Evolutionary conservation across 2,888 invertebrate species (phyloP).

Genomic region (Hymenopus coronatus): DNA sequence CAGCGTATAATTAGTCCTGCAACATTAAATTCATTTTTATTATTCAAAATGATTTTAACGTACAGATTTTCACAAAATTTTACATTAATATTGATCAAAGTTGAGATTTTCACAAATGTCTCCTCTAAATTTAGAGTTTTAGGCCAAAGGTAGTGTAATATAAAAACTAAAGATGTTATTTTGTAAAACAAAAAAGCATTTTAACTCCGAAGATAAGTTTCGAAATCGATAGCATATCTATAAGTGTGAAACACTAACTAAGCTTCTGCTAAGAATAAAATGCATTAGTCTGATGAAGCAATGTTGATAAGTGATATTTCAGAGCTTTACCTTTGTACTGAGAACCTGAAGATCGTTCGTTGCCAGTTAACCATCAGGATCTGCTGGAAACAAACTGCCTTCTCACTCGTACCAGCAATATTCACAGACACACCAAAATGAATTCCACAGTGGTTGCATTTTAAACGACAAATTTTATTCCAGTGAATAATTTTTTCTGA

Average conservation of each 20-base stretch:
- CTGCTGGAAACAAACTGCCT: background rate
- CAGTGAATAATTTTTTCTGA: constrained; percentile 14
- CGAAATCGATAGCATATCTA: background rate
- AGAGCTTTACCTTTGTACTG: background rate
- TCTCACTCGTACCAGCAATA: background rate
- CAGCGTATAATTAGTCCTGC: no score
- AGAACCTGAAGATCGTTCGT: background rate
- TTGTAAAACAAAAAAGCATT: no score
- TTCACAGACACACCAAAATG: background rate
- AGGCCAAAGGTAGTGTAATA: no score
- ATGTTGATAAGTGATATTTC: background rate
- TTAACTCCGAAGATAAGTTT: no score
- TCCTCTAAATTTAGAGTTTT: no score
- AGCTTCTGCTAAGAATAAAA: background rate
- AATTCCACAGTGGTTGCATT: background rate
- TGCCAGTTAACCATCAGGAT: background rate
- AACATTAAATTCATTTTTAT: no score
- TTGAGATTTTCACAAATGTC: no score
- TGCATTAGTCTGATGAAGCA: background rate
- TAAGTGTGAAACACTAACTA: background rate
- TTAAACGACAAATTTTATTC: constrained; percentile 15
- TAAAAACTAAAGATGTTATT: no score
- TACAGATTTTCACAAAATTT: no score
- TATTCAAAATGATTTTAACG: no score
- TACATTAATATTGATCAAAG: no score